A percentile compares a stretch with the other conserved stretches of the same genome.
Conservation (phyloP, 2,113 vertebrate genomes). For the Sclerurus mexicanus region DNA sequence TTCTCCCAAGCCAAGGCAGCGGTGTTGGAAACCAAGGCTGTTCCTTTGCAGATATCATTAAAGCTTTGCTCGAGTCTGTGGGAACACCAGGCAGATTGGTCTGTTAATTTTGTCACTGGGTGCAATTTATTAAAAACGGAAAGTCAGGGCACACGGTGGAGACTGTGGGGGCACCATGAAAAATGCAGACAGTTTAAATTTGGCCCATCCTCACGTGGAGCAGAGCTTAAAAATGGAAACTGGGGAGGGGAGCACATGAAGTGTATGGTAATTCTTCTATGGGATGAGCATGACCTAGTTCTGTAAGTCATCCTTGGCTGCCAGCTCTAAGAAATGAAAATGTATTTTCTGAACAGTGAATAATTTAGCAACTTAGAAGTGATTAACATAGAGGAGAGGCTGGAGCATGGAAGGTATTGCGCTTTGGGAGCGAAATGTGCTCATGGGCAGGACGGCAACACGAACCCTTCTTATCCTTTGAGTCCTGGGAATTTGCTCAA, state of each 20-base stretch:
- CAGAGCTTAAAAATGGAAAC: slow-evolving; percentile 33
- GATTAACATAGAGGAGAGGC: background rate
- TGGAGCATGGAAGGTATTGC: background rate
- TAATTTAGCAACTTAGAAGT: slow-evolving; percentile 28
- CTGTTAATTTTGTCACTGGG: background rate
- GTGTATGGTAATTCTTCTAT: slow-evolving; percentile 18
- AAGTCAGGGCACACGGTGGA: background rate
- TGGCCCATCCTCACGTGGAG: slow-evolving; percentile 21
- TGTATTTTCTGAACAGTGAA: slow-evolving; percentile 29
- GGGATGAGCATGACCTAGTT: slow-evolving; percentile 54
- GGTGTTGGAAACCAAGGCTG: rapidly evolving
- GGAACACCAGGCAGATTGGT: background rate
- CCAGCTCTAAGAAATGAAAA: slow-evolving; percentile 17
- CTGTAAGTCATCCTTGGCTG: slow-evolving; percentile 21
- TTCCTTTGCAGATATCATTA: no score
- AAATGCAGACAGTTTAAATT: slow-evolving; percentile 12
- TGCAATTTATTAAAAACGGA: background rate
- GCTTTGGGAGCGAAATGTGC: rapidly evolving
- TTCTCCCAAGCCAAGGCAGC: background rate
- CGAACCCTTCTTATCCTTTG: background rate
- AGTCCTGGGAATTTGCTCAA: rapidly evolving
- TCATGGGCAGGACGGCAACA: background rate
- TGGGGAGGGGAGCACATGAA: background rate
- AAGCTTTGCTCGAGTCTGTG: background rate
- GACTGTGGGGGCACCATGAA: background rate